Evolutionary conservation across 2,888 invertebrate genomes (phyloP), one percentile per base, ranked within the genome.

Genomic region (Cantharis flavilabris): DNA sequence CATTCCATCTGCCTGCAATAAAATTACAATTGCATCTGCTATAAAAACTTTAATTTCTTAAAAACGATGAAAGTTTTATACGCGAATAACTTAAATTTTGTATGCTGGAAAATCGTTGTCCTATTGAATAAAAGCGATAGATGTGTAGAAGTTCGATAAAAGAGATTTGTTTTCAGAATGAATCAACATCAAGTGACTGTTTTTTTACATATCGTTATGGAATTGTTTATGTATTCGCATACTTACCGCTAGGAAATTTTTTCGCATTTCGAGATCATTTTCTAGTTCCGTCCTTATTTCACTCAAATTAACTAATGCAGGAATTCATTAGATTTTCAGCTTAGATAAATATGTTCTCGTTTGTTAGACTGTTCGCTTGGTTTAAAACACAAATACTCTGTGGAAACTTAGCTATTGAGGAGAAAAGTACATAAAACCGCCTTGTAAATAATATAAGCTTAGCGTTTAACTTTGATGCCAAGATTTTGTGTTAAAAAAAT

Each of bases 81-180:
- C 69, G 13, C 9, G 26, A 72, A 64, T 72, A 72, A 72, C 9
- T 14, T 20, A 72, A 62, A 64, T 28, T 75, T 69, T 75, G 49
- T 33, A 72, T 75, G 74, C 77, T 71, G 64, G 78, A 79, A 79
- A 79, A 76, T 76, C 74, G 76, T 74, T 72, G 74, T 76, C 76
- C 79, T 70, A 75, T 79, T 77, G 75, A 77, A 79, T 77, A 79
- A 77, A 79, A 62, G 78, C 71, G 71, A 77, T 78, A 71, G 71
- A 78, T 69, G 71, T 78, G 71, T 67, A 20, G 75, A 76, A 75
- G 72, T 75, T 69, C 71, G 77, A 78, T 76, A 78, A 79, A 76
- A 73, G 69, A 71, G 73, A 78, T 76, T 78, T 79, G 77, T 78
- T 79, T 79, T 78, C 79, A 73, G 64, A 78, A 62, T 49, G 76